phyloP scores from a whole-genome alignment of 1,140 invertebrate genomes.

The Neodiprion pinetum region DNA sequence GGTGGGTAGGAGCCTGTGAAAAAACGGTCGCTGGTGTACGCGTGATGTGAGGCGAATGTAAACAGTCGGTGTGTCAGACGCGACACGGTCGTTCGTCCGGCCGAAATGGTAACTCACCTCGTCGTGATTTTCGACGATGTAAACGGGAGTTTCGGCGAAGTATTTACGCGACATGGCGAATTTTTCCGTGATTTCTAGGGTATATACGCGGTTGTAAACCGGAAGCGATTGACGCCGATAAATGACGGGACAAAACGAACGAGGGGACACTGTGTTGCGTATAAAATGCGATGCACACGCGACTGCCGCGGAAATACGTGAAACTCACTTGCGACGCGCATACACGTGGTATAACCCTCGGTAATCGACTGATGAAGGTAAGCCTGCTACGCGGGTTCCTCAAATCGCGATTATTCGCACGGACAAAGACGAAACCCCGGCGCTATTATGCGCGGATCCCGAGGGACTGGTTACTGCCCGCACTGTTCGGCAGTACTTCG shows the following conservation, averaged over 20 bases:
- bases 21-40: no score
- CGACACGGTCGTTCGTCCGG: not conserved
- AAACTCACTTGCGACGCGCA: not conserved
- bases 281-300: not conserved
- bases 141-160: conserved; percentile 72
- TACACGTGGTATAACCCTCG: not conserved
- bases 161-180: conserved; percentile 29
- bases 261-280: not conserved
- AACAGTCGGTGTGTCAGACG: conserved; percentile 10
- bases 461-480: no score
- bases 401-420: not conserved
- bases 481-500: no score
- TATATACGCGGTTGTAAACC: no score
- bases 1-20: no score
- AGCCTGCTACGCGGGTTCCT: not conserved
- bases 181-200: not conserved
- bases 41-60: conserved; percentile 16
- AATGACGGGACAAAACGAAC: no score
- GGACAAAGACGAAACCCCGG: no score
- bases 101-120: conserved; percentile 62
- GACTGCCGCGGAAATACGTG: not conserved
- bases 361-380: not conserved
- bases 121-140: conserved; percentile 80
- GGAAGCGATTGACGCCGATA: no score
- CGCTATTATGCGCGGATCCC: no score